phyloP scores from a whole-genome alignment of 1,140 invertebrate genomes.

The Brachionus manjavacas region DNA sequence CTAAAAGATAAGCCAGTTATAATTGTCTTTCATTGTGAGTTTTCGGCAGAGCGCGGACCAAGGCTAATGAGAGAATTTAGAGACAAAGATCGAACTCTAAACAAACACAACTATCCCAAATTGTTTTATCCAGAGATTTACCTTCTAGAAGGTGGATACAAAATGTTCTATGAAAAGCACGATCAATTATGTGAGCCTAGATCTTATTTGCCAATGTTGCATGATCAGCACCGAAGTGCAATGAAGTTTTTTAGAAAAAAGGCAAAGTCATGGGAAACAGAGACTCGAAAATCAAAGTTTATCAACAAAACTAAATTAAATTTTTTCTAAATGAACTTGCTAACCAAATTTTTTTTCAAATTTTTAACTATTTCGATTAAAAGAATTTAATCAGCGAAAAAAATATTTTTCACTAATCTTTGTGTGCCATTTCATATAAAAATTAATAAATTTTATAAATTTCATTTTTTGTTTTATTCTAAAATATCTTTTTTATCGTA shows the following conservation, averaged over 20 bases:
- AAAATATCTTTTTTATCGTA: too few relatives aligned
- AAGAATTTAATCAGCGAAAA: too few relatives aligned
- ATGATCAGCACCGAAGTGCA: background rate
- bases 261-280: conserved; percentile 17
- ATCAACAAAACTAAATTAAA: background rate
- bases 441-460: too few relatives aligned
- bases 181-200: background rate
- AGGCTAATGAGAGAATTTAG: conserved; percentile 66
- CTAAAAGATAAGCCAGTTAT: conserved; percentile 64
- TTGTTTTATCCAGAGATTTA: conserved; percentile 90
- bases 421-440: too few relatives aligned
- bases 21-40: conserved; percentile 96
- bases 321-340: background rate
- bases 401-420: too few relatives aligned
- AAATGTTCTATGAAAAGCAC: conserved; percentile 70
- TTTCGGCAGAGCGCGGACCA: conserved; percentile 88
- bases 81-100: conserved; percentile 72
- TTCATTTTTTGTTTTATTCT: too few relatives aligned
- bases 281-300: background rate
- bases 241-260: conserved; percentile 18
- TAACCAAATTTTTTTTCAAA: background rate
- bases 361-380: background rate
- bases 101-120: conserved; percentile 77
- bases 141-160: conserved; percentile 87
- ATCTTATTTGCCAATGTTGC: conserved; percentile 11